Conservation (phyloP, 2,113 vertebrate genomes). For the Ceyx cyanopectus region DNA sequence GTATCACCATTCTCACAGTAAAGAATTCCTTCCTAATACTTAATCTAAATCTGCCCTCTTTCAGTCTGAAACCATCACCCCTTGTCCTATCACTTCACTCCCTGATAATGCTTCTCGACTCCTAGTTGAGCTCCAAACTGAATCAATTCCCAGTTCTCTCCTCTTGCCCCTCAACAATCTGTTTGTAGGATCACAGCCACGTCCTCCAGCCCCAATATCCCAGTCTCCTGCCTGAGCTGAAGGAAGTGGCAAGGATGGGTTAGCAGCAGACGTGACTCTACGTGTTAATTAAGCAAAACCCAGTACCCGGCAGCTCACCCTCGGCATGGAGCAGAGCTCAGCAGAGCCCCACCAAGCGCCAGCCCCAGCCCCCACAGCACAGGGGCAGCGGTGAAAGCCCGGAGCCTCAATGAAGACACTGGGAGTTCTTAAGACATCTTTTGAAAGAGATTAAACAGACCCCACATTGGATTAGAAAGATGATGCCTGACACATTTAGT, state of each 20-base stretch:
- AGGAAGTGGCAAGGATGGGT: background rate
- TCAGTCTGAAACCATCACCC: background rate
- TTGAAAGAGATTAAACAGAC: constrained; percentile 72
- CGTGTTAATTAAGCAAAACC: constrained; percentile 52
- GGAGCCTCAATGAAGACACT: constrained; percentile 67
- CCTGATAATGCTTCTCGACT: background rate
- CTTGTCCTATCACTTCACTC: background rate
- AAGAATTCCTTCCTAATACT: background rate
- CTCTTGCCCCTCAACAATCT: background rate
- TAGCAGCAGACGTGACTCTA: background rate
- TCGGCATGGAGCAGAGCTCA: background rate
- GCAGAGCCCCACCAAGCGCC: background rate
- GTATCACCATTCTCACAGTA: background rate
- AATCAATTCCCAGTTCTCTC: background rate
- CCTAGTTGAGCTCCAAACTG: background rate
- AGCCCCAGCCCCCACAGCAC: background rate
- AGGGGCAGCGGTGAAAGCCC: constrained; percentile 1
- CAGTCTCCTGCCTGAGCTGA: background rate
- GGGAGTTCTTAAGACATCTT: constrained; percentile 68
- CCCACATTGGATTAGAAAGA: constrained; percentile 72
- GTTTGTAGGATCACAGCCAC: background rate
- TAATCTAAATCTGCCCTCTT: too few relatives aligned
- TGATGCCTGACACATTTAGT: constrained; percentile 77
- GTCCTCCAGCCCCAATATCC: background rate
- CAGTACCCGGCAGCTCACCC: background rate